Evolutionary conservation across 2,797 vertebrate genomes (phyloP), one percentile per base, ranked within the genome.

Genomic region (Craterocephalus amniculus): DNA sequence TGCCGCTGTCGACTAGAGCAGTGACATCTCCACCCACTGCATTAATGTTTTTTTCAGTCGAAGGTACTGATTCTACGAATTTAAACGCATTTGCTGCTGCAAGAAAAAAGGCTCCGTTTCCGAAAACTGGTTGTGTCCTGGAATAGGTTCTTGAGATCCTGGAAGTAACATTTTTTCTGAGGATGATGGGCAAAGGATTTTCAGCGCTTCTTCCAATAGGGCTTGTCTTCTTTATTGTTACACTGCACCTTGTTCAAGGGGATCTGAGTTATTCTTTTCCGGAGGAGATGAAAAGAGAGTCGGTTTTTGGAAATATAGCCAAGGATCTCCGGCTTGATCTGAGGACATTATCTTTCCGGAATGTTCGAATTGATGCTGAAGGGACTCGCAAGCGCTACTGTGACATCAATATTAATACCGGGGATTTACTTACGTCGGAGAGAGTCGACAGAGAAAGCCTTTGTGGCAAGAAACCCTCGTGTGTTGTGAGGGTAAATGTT

Each of bases 391-490:
- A 74, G 0, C 63, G 76, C 1, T 89, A 82, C 58, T 88, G 89
- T 78, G 89, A 85, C 6, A 65, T 93, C 3, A 87, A 88, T 31
- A n/a, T 74, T 6, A 80, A 49, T 13, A 91, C 75, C 0, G 91
- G 93, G 26, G 89, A 93, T 70, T 66, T 94, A 63, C 72, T 87
- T 31, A 80, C 78, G 1, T 58, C 76, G 1, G 89, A 91, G 9
- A 88, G 87, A 60, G 87, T 92, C 0, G 93, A 94, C 83, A 84
- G 93, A 82, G 93, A 94, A 49, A 81, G 31, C 8, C 78, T 93
- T 40, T 94, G 93, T 52, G 88, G 76, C 0, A 82, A 92, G 57
- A 93, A 79, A 63, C 4, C 74, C 0, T 84, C 58, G 0, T 96
- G 95, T 67, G 26, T 92, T 2, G 24, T 95, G 0, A 91, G 82